Base-by-base conservation (phyloP, 2,797 vertebrate genomes). In the Anolis apletophallus region DNA sequence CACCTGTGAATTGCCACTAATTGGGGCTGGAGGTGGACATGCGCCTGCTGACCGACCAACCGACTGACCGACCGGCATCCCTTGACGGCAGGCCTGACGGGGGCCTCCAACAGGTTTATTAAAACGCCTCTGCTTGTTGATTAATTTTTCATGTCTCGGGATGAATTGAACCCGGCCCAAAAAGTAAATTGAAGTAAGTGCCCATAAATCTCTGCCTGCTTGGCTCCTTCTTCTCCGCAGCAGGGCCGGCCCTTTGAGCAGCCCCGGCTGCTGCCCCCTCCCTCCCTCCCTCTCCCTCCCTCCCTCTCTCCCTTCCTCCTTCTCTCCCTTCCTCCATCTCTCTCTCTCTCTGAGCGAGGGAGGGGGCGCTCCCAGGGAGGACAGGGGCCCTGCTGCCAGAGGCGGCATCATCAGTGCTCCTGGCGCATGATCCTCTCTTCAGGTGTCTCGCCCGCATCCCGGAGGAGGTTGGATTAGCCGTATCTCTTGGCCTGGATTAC, bases 111-210 rank as follows among this genome's bases (percentile, higher is more conserved):
- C 74, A 87, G 89, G 84, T 92, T 93, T 93, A 91, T 93, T 93
- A 93, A 90, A 89, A 78, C 89, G 90, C 91, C 90, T 92, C 80
- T 90, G 36, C 85, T 90, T 76, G 85, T 89, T 90, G 94, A 94
- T 94, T 92, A 91, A 95, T 94, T 93, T 95, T 94, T 94, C 89
- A 94, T 93, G 91, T 90, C 89, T 92, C 91, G 90, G 90, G 80
- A 94, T 91, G 92, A 94, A 93, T 93, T 93, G 88, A 78, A 77
- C 89, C 85, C 75, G 86, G 83, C 84, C 81, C 73, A 84, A 90
- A 52, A 91, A 94, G 92, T 93, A 92, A 95, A 94, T 95, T 90
- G 93, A 90, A 93, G 90, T 85, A 91, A 92, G 88, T 91, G 87
- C 85, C 76, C 91, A 94, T 93, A 91, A 93, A 93, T 94, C 89